These are phyloP conservation scores for Gyps fulvus DNA, from an alignment of 2,113 vertebrate species.

Conservation along the genomic window DNA sequence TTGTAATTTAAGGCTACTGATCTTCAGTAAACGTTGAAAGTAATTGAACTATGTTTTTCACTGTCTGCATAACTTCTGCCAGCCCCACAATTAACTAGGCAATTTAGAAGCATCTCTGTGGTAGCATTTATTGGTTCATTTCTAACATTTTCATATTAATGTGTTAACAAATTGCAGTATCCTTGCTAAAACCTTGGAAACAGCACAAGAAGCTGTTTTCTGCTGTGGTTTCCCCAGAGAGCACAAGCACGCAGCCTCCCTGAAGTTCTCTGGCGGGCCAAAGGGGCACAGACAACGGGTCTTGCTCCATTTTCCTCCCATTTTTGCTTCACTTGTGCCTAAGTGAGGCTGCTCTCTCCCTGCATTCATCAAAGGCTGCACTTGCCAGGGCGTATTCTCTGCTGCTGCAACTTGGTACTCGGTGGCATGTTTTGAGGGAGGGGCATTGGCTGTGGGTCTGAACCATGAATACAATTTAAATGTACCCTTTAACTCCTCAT, in stretches of 20 bases:
- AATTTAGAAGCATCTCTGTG: neutral
- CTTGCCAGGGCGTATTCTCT: neutral
- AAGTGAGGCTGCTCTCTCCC: neutral
- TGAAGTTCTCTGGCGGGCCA: neutral
- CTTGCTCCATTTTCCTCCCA: neutral
- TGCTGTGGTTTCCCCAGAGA: fast-evolving
- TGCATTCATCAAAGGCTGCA: fast-evolving
- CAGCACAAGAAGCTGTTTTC: neutral
- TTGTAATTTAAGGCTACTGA: neutral
- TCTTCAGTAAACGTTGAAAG: neutral
- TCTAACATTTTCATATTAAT: neutral
- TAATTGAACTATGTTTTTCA: neutral
- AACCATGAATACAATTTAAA: neutral
- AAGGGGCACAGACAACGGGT: fast-evolving
- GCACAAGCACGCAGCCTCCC: fast-evolving
- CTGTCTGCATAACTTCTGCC: neutral
- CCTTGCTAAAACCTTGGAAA: neutral
- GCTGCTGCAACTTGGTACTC: neutral
- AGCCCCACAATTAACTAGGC: neutral
- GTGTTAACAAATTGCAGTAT: neutral
- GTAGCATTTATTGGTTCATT: neutral
- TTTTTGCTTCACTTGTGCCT: neutral
- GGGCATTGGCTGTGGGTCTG: neutral
- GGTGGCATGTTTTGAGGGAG: fast-evolving
- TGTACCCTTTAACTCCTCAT: neutral